Base-by-base conservation (phyloP, 2,888 invertebrate species). In the Drepana falcataria region DNA sequence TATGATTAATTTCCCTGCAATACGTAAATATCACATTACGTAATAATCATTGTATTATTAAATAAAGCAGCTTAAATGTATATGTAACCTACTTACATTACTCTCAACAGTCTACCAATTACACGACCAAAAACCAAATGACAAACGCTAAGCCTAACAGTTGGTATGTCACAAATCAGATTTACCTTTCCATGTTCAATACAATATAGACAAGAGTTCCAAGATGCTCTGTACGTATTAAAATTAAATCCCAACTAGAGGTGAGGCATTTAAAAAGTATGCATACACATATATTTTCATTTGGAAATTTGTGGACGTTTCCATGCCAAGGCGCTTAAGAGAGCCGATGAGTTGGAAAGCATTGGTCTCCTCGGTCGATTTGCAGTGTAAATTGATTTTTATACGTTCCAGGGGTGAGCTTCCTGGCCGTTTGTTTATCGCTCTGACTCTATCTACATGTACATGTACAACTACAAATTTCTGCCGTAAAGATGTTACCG, bases 361-460 rank as follows among this genome's bases (percentile, higher is more conserved):
- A 86, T 87, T 77, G 87, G 85, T 79, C 74, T 79, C 71, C 71
- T 73, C 87, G 87, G 85, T 87, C 88, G 87, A 88, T 89, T 90
- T 87, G 77, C 85, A 85, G 81, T 80, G 83, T 69, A 86, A 90
- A 88, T 88, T 89, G 89, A 89, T 89, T 88, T 88, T 87, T 85
- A 83, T 86, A 77, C 76, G 69, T 77, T 68, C 63, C 71, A 63
- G 59, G 64, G 66, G 65, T 67, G 66, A 68, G 68, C 59, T 64
- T 64, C 57, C 58, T 61, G 48, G 63, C 60, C 66, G 71, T 79
- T 75, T 78, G 73, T 77, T 73, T 73, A 75, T 75, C 65, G 58
- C 58, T 49, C 57, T 21, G 6, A 37, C 37, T 35, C n/a, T 37
- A 21, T 37, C 37, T 35, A 49, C 37, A 37, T 3, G 37, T 21